phyloP scores from a whole-genome alignment of 2,797 vertebrate genomes.

The Atherinosoma microstoma region DNA sequence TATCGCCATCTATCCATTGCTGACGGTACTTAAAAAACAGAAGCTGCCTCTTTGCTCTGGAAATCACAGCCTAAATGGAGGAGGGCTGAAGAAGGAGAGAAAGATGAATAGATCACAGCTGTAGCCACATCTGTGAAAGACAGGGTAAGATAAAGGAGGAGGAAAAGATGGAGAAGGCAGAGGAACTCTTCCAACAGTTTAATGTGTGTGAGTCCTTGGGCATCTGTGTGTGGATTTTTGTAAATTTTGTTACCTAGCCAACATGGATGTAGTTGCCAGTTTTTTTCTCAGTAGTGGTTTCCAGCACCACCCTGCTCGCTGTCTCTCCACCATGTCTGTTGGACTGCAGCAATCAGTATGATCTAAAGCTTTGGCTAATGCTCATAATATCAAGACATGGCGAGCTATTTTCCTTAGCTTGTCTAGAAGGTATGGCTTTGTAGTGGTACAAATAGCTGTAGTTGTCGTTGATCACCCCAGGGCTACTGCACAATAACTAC shows the following conservation, averaged over 20 bases:
- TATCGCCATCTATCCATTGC: slow-evolving; percentile 38
- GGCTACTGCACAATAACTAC: slow-evolving; percentile 55
- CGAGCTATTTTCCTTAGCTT: slow-evolving; percentile 52
- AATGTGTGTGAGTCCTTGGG: slow-evolving; percentile 19
- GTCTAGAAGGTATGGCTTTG: slow-evolving; percentile 74
- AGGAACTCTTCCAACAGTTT: slow-evolving; percentile 51
- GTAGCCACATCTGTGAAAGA: slow-evolving; percentile 65
- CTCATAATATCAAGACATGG: slow-evolving; percentile 64
- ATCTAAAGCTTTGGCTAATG: slow-evolving; percentile 75
- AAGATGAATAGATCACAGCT: slow-evolving; percentile 67
- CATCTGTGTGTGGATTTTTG: slow-evolving; percentile 17
- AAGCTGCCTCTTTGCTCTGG: slow-evolving; percentile 49
- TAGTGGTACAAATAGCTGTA: slow-evolving; percentile 71
- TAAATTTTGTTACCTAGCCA: slow-evolving; percentile 40
- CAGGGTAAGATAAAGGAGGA: slow-evolving; percentile 53
- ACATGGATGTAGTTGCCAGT: slow-evolving; percentile 32
- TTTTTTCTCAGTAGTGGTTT: slow-evolving; percentile 50
- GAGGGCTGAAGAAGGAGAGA: slow-evolving; percentile 41
- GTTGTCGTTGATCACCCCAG: slow-evolving; percentile 67
- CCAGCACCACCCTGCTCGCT: slow-evolving; percentile 43
- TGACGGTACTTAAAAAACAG: slow-evolving; percentile 31
- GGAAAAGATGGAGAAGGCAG: slow-evolving; percentile 34
- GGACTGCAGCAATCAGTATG: slow-evolving; percentile 47
- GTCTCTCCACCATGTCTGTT: slow-evolving; percentile 37
- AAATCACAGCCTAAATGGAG: slow-evolving; percentile 43